Conservation (phyloP, 2,888 invertebrate genomes). For the Amiota communis region DNA sequence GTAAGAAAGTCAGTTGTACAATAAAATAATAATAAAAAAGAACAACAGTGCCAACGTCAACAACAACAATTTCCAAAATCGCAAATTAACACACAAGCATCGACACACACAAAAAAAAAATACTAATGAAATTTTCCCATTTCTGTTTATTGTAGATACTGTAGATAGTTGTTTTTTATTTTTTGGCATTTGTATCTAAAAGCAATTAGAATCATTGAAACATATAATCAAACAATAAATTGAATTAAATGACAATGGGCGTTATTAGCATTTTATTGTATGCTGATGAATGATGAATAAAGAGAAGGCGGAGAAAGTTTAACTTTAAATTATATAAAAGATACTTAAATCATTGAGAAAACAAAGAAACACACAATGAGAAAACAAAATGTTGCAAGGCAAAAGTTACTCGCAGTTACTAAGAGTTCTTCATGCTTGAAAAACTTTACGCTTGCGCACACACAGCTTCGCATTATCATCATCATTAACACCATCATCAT, state of each 20-base stretch:
- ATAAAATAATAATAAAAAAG: conserved; percentile 6
- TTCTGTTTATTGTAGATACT: no score
- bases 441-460: conserved; percentile 22
- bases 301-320: no score
- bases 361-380: neutral
- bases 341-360: neutral
- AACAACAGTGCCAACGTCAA: neutral
- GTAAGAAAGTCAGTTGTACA: conserved; percentile 15
- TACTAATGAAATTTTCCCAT: conserved; percentile 3
- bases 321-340: neutral
- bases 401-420: neutral
- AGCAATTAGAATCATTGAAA: no score
- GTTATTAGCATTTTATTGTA: no score
- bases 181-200: no score
- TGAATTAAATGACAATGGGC: no score
- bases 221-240: no score
- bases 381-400: conserved; percentile 10
- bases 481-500: no score
- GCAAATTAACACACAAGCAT: neutral
- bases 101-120: no score
- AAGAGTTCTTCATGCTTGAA: conserved; percentile 16
- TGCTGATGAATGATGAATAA: no score
- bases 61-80: neutral
- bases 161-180: no score
- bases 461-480: conserved; percentile 2